Conservation (phyloP, 2,797 vertebrate genomes). For the Nannoperca australis region DNA sequence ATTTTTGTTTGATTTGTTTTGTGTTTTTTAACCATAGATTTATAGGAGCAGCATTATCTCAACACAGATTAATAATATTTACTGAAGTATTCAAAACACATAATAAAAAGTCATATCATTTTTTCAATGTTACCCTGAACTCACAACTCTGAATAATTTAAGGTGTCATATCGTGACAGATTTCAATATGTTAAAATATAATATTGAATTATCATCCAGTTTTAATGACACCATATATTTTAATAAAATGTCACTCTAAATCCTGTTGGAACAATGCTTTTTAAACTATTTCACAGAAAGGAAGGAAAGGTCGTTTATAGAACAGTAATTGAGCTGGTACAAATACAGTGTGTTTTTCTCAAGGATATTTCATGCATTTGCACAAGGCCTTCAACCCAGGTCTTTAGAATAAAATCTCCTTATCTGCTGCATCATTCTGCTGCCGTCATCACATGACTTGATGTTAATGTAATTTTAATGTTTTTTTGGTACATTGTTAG, state of each 20-base stretch:
- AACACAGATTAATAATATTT: neutral
- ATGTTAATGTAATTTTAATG: constrained; percentile 1
- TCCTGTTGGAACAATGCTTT: neutral
- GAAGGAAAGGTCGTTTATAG: neutral
- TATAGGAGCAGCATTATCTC: neutral
- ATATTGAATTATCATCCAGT: neutral
- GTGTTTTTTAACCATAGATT: neutral
- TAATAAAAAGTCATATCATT: neutral
- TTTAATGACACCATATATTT: neutral
- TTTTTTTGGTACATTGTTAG: neutral
- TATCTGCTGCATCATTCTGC: neutral
- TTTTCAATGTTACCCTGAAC: neutral
- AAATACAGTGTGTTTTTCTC: constrained; percentile 1
- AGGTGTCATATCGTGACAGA: neutral
- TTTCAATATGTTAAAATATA: neutral
- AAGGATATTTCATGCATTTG: constrained; percentile 1
- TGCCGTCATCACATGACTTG: neutral
- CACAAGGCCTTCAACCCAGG: neutral
- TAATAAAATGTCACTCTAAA: constrained; percentile 3
- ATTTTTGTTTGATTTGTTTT: neutral
- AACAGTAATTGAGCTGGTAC: neutral
- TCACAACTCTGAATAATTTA: neutral
- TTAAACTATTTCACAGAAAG: neutral
- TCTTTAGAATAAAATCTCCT: neutral
- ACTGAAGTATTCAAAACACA: neutral